These are phyloP conservation scores for Poecilus cupreus DNA, from an alignment of 2,888 invertebrate species.

Conservation along the genomic window DNA sequence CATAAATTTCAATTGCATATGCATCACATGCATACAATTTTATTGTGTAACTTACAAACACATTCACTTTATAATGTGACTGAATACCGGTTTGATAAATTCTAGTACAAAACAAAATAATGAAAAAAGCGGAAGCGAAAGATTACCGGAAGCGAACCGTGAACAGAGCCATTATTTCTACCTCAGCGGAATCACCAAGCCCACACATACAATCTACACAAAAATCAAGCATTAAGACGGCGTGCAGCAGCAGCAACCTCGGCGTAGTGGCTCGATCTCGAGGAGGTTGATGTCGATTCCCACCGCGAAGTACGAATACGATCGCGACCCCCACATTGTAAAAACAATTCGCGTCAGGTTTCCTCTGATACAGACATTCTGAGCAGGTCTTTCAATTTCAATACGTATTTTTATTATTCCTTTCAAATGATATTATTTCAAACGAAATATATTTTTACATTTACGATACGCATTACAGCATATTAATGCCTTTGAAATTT, in stretches of 20 bases:
- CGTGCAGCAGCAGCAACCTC: background rate
- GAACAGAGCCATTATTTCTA: constrained; percentile 57
- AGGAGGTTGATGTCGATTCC: background rate
- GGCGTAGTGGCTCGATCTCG: background rate
- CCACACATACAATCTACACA: constrained; percentile 39
- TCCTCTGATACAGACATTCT: background rate
- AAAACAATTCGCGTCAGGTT: constrained; percentile 14
- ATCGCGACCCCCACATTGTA: background rate
- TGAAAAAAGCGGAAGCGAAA: constrained; percentile 55
- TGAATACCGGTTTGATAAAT: constrained; percentile 46
- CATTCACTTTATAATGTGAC: constrained; percentile 47
- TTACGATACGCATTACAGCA: too few species aligned
- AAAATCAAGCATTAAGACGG: constrained; percentile 53
- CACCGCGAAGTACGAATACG: background rate
- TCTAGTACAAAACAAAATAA: constrained; percentile 54
- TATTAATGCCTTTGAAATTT: too few species aligned
- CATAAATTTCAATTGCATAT: constrained; percentile 36
- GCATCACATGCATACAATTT: constrained; percentile 19
- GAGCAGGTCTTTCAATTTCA: constrained; percentile 10
- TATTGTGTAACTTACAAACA: constrained; percentile 33
- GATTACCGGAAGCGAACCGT: constrained; percentile 59
- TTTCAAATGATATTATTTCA: background rate
- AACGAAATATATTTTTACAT: background rate
- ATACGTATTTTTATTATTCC: constrained; percentile 16
- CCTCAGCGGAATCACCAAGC: constrained; percentile 35